Evolutionary conservation across 2,797 vertebrate genomes (phyloP).

Genomic region (Sparidentex hasta): DNA sequence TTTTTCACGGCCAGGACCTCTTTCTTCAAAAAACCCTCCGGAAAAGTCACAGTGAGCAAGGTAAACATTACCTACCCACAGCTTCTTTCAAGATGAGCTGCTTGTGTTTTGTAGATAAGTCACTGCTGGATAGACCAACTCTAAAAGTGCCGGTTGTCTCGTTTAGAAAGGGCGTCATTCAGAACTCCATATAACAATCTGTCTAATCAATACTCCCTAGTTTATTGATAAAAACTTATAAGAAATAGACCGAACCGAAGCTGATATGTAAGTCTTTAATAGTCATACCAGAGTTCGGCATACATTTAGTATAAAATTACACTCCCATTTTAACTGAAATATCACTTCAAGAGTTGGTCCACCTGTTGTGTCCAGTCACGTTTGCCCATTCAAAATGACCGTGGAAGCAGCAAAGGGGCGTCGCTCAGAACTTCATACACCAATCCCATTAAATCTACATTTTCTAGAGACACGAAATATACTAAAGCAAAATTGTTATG

Average conservation of each 20-base stretch:
- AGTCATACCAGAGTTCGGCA: slow-evolving; percentile 2
- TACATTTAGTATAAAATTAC: neutral
- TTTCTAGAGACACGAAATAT: rapidly evolving
- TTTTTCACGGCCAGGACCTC: slow-evolving; percentile 98
- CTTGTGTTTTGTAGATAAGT: neutral
- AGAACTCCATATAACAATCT: neutral
- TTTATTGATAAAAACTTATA: rapidly evolving
- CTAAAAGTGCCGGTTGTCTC: neutral
- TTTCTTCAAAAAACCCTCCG: slow-evolving; percentile 91
- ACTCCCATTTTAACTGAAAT: neutral
- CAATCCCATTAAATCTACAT: neutral
- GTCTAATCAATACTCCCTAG: neutral
- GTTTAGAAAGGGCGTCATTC: neutral
- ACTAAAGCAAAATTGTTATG: rapidly evolving
- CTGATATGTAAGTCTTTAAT: rapidly evolving
- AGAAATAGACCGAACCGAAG: neutral
- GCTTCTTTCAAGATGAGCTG: neutral
- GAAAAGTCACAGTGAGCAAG: slow-evolving; percentile 85
- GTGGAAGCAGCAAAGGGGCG: neutral
- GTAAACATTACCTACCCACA: slow-evolving; percentile 47
- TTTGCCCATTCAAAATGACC: too few species aligned
- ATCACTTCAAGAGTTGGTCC: slow-evolving; percentile 19
- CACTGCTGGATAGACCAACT: neutral
- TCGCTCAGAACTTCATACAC: neutral
- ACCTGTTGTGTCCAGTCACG: slow-evolving; percentile 51